Evolutionary conservation across 1,140 invertebrate species (phyloP).

Genomic region (Tenebrio molitor): DNA sequence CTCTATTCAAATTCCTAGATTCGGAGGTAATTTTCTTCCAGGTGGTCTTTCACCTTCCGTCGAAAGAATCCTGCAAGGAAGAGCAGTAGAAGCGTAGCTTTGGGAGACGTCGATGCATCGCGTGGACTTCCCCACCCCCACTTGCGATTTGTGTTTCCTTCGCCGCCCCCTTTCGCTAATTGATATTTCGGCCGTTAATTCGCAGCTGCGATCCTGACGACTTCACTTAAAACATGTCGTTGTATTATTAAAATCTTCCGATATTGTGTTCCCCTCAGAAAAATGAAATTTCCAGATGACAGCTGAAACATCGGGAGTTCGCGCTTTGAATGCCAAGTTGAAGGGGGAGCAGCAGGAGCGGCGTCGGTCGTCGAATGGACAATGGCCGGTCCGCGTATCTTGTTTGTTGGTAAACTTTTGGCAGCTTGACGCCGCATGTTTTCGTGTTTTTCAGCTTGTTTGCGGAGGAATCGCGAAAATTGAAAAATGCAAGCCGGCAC

Average conservation of each 20-base stretch:
- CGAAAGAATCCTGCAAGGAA: no score
- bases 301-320: constrained; percentile 49
- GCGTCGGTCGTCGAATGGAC: constrained; percentile 56
- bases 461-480: constrained; percentile 50
- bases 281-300: constrained; percentile 56
- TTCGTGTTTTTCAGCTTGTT: constrained; percentile 58
- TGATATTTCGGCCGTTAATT: constrained; percentile 60
- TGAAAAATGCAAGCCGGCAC: constrained; percentile 57
- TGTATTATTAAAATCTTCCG: constrained; percentile 56
- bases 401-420: constrained; percentile 63
- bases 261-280: constrained; percentile 44
- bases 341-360: constrained; percentile 43
- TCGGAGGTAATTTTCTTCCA: no score
- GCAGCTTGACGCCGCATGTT: constrained; percentile 62
- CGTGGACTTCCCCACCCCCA: neutral
- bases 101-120: constrained; percentile 9
- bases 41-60: no score
- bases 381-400: constrained; percentile 58
- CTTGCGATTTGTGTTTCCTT: neutral
- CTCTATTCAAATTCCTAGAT: no score
- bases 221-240: constrained; percentile 55
- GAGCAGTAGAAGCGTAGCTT: no score
- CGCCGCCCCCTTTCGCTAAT: constrained; percentile 51
- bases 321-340: constrained; percentile 53
- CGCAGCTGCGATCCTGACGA: constrained; percentile 55